These are phyloP conservation scores for Tamias sibiricus DNA, from an alignment of 2,113 vertebrate species.

Conservation along the genomic window DNA sequence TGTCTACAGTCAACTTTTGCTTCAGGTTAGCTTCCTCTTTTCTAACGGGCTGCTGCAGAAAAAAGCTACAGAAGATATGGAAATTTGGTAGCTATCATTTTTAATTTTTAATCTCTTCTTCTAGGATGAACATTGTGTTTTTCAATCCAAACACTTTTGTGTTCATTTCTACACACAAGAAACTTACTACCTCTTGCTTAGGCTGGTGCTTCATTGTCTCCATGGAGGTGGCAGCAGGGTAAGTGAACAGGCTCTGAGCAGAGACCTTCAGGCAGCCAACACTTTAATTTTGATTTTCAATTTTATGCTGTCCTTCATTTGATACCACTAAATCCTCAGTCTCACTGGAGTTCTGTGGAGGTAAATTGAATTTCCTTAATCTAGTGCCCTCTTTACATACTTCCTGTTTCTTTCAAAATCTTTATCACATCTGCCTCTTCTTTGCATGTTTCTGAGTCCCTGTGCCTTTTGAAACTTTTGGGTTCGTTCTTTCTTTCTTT, in stretches of 20 bases:
- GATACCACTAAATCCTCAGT: not conserved
- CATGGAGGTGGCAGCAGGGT: not conserved
- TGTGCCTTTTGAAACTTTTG: not conserved
- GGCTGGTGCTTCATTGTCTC: not conserved
- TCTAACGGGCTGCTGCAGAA: not conserved
- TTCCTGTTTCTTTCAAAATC: not conserved
- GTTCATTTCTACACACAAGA: not conserved
- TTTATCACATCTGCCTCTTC: not conserved
- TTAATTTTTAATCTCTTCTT: not conserved
- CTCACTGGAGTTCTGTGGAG: not conserved
- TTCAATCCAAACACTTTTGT: not conserved
- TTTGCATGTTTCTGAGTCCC: not conserved
- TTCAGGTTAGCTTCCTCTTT: not conserved
- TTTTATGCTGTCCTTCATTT: not conserved
- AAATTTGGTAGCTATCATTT: not conserved
- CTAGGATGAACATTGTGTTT: not conserved
- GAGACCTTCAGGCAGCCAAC: not conserved
- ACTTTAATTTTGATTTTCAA: not conserved
- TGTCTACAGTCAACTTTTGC: not conserved
- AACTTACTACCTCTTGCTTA: not conserved
- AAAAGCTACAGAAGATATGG: not conserved
- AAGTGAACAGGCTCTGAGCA: not conserved
- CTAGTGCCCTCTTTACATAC: not conserved
- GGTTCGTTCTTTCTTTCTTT: not conserved
- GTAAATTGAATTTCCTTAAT: not conserved